Conservation (phyloP, 2,888 invertebrate genomes). For the Microplitis manilae region DNA sequence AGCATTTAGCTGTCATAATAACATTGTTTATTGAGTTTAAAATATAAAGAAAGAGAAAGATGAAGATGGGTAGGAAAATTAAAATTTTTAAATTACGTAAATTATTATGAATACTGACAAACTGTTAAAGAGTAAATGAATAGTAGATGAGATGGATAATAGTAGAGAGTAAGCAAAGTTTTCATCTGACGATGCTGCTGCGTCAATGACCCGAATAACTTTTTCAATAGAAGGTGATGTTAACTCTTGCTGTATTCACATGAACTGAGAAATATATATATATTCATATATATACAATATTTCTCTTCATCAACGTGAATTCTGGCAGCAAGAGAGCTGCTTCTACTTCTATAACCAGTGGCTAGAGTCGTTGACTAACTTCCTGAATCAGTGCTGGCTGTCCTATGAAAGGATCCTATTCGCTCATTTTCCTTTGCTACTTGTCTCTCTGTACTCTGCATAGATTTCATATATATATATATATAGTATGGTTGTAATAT, state of each 20-base stretch:
- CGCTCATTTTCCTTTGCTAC: conserved; percentile 12
- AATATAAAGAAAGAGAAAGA: neutral
- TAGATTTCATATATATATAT: neutral
- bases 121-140: conserved; percentile 2
- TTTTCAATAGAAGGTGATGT: conserved; percentile 15
- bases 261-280: neutral
- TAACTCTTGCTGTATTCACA: conserved; percentile 2
- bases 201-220: conserved; percentile 12
- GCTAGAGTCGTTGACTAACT: neutral
- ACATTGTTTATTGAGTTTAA: neutral
- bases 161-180: neutral
- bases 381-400: conserved; percentile 16
- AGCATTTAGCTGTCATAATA: neutral
- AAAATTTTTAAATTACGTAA: neutral
- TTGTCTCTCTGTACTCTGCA: neutral
- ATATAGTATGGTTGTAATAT: neutral
- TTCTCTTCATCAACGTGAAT: conserved; percentile 13
- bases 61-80: neutral
- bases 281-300: neutral
- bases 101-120: neutral
- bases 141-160: neutral
- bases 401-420: conserved; percentile 11
- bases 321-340: neutral
- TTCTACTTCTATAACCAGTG: neutral
- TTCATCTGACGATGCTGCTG: conserved; percentile 6